phyloP scores from a whole-genome alignment of 2,113 vertebrate genomes.

The Pangasianodon hypophthalmus region DNA sequence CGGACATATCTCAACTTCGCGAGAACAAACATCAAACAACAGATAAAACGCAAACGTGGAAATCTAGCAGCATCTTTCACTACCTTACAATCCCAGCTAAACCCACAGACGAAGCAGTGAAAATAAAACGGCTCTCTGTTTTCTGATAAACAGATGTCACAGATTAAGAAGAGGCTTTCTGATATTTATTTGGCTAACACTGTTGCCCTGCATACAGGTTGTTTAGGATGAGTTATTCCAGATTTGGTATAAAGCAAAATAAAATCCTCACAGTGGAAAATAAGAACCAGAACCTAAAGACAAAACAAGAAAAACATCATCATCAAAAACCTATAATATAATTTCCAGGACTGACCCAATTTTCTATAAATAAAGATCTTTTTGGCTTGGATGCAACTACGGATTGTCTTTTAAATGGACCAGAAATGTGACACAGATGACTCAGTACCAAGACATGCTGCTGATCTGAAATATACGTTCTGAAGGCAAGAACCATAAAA shows the following conservation, averaged over 20 bases:
- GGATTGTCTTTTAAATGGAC: conserved; percentile 31
- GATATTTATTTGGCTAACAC: conserved; percentile 36
- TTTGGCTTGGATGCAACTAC: conserved; percentile 29
- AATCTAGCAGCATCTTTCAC: background rate
- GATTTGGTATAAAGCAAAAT: conserved; percentile 56
- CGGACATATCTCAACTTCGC: background rate
- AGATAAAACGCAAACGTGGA: background rate
- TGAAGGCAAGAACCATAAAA: conserved; percentile 29
- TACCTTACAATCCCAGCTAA: background rate
- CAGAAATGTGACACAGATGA: conserved; percentile 9
- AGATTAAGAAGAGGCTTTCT: conserved; percentile 14
- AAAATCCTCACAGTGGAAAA: conserved; percentile 28
- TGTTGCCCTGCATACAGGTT: conserved; percentile 38
- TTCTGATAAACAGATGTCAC: conserved; percentile 6
- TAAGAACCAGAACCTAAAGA: conserved; percentile 11
- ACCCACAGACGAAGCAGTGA: background rate
- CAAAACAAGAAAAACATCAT: background rate
- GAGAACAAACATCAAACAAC: background rate
- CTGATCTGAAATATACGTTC: conserved; percentile 18
- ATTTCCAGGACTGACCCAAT: background rate
- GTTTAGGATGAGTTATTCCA: background rate
- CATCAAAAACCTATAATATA: background rate
- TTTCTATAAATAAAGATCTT: conserved; percentile 15
- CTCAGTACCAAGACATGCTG: conserved; percentile 41
- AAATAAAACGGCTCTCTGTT: background rate